A percentile compares a stretch with the other conserved stretches of the same genome.
phyloP scores from a whole-genome alignment of 2,113 vertebrate species.

The Myrmecophaga tridactyla region DNA sequence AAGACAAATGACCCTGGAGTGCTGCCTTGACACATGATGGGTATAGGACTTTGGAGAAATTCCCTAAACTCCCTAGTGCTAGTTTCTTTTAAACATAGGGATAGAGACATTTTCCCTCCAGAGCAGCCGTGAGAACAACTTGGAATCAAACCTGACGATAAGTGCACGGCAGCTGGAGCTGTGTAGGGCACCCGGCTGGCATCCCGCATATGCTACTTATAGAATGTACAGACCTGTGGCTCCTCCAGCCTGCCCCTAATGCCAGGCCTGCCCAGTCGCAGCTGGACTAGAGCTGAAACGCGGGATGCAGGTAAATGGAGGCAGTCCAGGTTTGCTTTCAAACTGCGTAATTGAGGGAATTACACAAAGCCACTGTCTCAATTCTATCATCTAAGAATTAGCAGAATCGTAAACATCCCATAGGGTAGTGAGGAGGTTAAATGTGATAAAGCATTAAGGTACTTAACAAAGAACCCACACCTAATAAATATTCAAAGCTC shows the following conservation, averaged over 20 bases:
- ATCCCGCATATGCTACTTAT: background rate
- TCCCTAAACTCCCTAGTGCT: background rate
- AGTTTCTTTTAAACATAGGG: background rate
- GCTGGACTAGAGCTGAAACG: background rate
- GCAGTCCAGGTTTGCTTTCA: background rate
- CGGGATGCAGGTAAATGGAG: background rate
- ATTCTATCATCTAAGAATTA: background rate
- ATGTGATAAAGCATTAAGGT: background rate
- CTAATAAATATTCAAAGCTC: background rate
- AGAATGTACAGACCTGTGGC: background rate
- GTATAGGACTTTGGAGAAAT: background rate
- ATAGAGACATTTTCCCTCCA: background rate
- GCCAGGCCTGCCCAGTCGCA: background rate
- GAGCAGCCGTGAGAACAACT: background rate
- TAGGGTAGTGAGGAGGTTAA: background rate
- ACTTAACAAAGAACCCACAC: background rate
- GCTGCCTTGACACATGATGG: background rate
- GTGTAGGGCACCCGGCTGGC: background rate
- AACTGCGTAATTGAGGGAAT: background rate
- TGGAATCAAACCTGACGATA: background rate
- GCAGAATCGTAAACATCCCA: background rate
- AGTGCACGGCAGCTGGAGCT: background rate
- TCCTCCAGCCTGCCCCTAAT: background rate
- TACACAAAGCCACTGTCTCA: background rate
- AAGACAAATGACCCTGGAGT: background rate